Evolutionary conservation across 2,797 vertebrate genomes (phyloP).

Genomic region (Sebastes taczanowskii): DNA sequence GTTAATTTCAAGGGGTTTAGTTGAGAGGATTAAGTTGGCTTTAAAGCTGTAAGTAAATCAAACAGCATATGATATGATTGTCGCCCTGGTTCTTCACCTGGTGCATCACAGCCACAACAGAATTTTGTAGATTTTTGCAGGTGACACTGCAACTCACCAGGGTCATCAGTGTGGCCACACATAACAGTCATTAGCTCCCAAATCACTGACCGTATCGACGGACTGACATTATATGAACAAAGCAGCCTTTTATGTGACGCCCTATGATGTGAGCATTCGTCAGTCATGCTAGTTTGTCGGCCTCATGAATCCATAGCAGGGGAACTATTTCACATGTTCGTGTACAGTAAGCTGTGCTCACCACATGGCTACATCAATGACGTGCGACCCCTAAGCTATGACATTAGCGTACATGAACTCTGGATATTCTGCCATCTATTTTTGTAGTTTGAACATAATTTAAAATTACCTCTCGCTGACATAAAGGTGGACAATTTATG

Average conservation of each 20-base stretch:
- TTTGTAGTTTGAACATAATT: background rate
- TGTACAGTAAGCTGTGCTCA: background rate
- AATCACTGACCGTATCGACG: background rate
- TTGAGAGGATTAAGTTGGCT: background rate
- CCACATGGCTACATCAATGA: background rate
- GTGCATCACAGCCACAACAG: background rate
- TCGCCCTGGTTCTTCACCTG: too few relatives aligned
- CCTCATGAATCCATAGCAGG: background rate
- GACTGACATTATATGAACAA: background rate
- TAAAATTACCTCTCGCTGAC: background rate
- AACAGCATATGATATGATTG: too few relatives aligned
- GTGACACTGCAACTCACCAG: background rate
- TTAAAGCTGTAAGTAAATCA: background rate
- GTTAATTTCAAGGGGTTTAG: background rate
- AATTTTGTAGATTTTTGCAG: background rate
- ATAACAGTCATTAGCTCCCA: background rate
- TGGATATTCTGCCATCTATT: background rate
- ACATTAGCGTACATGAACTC: background rate
- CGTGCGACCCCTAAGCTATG: background rate
- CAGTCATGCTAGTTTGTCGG: background rate
- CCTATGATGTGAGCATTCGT: background rate
- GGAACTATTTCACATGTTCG: background rate
- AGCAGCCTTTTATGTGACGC: background rate
- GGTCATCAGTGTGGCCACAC: too few relatives aligned
- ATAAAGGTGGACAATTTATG: background rate